Evolutionary conservation across 2,888 invertebrate genomes (phyloP).

Genomic region (Mechanitis messenoides): DNA sequence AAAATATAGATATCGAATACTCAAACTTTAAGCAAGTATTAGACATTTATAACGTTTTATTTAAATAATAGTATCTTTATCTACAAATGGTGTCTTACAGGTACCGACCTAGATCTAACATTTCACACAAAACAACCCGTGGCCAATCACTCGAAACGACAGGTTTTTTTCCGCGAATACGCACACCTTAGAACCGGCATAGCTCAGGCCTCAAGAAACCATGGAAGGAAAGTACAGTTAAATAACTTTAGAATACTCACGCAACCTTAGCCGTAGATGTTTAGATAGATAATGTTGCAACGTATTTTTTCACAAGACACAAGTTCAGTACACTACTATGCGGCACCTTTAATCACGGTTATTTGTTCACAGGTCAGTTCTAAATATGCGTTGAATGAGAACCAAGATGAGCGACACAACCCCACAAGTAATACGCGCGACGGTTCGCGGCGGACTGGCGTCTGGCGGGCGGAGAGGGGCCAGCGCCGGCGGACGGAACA

Average conservation of each 20-base stretch:
- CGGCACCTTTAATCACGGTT: slow-evolving; percentile 45
- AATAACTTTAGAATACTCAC: slow-evolving; percentile 66
- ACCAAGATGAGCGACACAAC: slow-evolving; percentile 22
- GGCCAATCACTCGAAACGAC: slow-evolving; percentile 44
- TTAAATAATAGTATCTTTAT: slow-evolving; percentile 4
- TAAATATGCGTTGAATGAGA: slow-evolving; percentile 39
- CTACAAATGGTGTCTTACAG: slow-evolving; percentile 10
- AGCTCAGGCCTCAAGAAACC: slow-evolving; percentile 47
- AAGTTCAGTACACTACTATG: slow-evolving; percentile 48
- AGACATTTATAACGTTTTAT: not conserved
- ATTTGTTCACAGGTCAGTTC: slow-evolving; percentile 53
- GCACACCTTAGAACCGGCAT: slow-evolving; percentile 47
- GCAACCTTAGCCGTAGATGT: slow-evolving; percentile 46
- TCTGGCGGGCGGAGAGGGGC: slow-evolving; percentile 29
- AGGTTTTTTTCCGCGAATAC: slow-evolving; percentile 63
- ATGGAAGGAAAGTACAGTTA: slow-evolving; percentile 68
- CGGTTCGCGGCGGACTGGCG: slow-evolving; percentile 58
- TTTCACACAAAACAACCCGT: slow-evolving; percentile 39
- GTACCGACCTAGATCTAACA: slow-evolving; percentile 45
- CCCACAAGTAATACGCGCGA: slow-evolving; percentile 37
- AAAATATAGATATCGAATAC: not conserved
- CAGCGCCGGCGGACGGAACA: slow-evolving; percentile 29
- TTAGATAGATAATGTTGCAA: slow-evolving; percentile 44
- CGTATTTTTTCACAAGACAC: slow-evolving; percentile 43
- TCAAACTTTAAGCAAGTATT: not conserved